Base-by-base conservation (phyloP, 2,888 invertebrate species). In the Pilophorus perplexus region DNA sequence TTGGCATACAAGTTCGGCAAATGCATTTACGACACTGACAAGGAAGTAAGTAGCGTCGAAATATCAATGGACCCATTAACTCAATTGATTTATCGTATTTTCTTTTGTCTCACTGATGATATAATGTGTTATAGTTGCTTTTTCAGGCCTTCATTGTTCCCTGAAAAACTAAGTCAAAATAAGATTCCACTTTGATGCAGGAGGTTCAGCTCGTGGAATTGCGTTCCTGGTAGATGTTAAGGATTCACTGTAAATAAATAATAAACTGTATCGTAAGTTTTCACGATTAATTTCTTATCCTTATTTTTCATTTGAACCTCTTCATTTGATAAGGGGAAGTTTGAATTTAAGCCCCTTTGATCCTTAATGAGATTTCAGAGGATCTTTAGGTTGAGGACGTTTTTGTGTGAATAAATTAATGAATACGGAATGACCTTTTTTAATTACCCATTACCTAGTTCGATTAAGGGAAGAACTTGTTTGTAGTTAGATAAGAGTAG, bases 31-130 rank as follows among this genome's bases (percentile, higher is more conserved):
- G 67, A 68, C 25, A 62, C 68, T 10, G 70, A 70, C 22, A 64
- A 64, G 46, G 70, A 70, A 33, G 70, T 70, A 64, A 38, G n/a
- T n/a, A n/a, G n/a, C n/a, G n/a, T n/a, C n/a, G n/a, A n/a, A 33
- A 6, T 33, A 33, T 33, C 33, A 33, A 33, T 33, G 33, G n/a
- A n/a, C n/a, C n/a, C n/a, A n/a, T n/a, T n/a, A n/a, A n/a, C 14
- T 22, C 22, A 50, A 50, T 27, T 5, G 2, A 27, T 12, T 3
- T 50, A 12, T 23, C 3, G 6, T n/a, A 27, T 27, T 1, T 8
- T 33, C 6, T 50, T 4, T 23, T 27, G 27, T 16, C 27, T 27
- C 12, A 3, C 20, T 50, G 23, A 50, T 27, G n/a, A 50, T 50
- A 23, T 50, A 55, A 55, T 42, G 6, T 62, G 12, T 64, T 38